Evolutionary conservation across 2,113 vertebrate species (phyloP).

Genomic region (Polypterus senegalus): DNA sequence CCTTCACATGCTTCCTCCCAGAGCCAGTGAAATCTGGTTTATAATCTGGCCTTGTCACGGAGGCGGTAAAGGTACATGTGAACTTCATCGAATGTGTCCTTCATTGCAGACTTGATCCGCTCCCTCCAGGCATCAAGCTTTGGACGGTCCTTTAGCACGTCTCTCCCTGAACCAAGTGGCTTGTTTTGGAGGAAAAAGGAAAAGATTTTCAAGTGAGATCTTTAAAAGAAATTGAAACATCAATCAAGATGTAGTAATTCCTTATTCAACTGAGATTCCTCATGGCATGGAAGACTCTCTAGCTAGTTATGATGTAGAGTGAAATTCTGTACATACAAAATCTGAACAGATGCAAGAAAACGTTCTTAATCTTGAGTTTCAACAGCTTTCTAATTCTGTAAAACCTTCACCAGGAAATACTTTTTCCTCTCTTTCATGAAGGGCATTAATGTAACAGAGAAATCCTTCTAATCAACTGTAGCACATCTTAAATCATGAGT

Average conservation of each 20-base stretch:
- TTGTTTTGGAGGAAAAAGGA: constrained; percentile 21
- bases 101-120: constrained; percentile 36
- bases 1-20: background rate
- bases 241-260: background rate
- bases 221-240: background rate
- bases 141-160: constrained; percentile 38
- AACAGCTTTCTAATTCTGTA: too few species aligned
- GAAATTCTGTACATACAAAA: too few species aligned
- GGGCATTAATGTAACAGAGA: too few species aligned
- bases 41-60: constrained; percentile 43
- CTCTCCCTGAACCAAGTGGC: constrained; percentile 39
- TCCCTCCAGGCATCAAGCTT: constrained; percentile 39
- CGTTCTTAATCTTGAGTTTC: too few species aligned
- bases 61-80: constrained; percentile 39
- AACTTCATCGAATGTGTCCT: constrained; percentile 33
- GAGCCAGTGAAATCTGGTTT: constrained; percentile 13
- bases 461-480: too few species aligned
- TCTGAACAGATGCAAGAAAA: too few species aligned
- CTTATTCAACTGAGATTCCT: too few species aligned
- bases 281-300: too few species aligned
- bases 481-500: too few species aligned
- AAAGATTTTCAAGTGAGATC: background rate
- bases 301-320: too few species aligned
- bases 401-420: too few species aligned
- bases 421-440: too few species aligned